Evolutionary conservation across 2,113 vertebrate genomes (phyloP).

Genomic region (Bos javanicus): DNA sequence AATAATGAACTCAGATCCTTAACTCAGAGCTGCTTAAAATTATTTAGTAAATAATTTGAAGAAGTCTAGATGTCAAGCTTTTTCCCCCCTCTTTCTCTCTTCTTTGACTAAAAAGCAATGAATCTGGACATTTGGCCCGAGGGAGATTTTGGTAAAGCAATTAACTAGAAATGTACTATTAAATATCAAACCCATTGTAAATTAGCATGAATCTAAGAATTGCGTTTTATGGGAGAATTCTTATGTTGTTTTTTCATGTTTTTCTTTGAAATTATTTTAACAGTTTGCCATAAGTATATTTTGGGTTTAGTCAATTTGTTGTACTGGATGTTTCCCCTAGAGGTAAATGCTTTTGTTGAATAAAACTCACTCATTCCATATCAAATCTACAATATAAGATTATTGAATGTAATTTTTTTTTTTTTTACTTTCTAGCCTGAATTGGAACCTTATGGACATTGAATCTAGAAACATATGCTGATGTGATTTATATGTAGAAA

Average conservation of each 20-base stretch:
- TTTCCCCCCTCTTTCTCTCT: rapidly evolving
- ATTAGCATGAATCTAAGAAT: neutral
- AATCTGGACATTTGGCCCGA: neutral
- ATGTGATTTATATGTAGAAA: slow-evolving; percentile 76
- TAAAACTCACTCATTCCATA: slow-evolving; percentile 26
- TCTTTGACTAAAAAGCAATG: neutral
- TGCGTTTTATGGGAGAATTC: neutral
- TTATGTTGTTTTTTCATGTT: neutral
- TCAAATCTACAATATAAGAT: slow-evolving; percentile 39
- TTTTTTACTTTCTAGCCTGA: slow-evolving; percentile 34
- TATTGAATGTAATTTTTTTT: slow-evolving; percentile 35
- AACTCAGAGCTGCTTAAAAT: neutral
- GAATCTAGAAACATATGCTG: slow-evolving; percentile 75
- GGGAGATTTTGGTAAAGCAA: neutral
- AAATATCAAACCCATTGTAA: neutral
- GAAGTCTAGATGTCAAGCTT: neutral
- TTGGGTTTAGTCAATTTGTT: slow-evolving; percentile 4
- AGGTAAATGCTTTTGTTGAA: slow-evolving; percentile 25
- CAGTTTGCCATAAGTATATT: slow-evolving; percentile 11
- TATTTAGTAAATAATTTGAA: neutral
- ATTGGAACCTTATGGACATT: slow-evolving; percentile 77
- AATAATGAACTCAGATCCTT: neutral
- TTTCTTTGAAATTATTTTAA: slow-evolving; percentile 36
- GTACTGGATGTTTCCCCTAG: neutral
- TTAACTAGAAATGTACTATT: slow-evolving; percentile 21